phyloP scores from a whole-genome alignment of 2,888 invertebrate species.

The Caradrina clavipalpis region DNA sequence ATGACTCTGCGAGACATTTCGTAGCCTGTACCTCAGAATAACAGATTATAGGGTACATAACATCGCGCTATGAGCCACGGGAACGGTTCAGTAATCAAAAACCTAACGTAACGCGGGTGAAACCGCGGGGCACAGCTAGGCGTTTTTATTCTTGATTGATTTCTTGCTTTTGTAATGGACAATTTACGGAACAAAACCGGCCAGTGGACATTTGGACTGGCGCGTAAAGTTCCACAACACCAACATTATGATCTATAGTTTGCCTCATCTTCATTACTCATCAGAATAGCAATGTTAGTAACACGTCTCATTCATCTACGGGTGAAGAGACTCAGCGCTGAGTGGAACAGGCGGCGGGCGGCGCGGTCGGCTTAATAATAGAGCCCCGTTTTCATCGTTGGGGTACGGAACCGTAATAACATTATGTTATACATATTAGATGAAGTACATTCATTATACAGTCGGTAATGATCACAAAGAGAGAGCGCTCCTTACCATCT shows the following conservation, averaged over 20 bases:
- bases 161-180: neutral
- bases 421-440: constrained; percentile 6
- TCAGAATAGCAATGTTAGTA: neutral
- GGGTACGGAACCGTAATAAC: neutral
- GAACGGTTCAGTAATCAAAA: no score
- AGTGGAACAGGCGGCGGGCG: neutral
- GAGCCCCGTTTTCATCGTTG: neutral
- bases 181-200: neutral
- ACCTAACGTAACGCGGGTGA: no score
- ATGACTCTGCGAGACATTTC: no score
- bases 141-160: no score
- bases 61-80: no score
- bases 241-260: neutral
- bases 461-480: neutral
- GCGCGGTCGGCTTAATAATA: neutral
- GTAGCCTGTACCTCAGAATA: no score
- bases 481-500: neutral
- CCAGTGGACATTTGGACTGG: neutral
- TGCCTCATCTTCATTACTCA: neutral
- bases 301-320: neutral
- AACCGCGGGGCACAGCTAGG: no score
- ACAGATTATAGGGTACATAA: no score
- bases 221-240: neutral
- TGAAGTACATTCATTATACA: constrained; percentile 7
- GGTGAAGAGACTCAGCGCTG: neutral